Evolutionary conservation across 2,797 vertebrate species (phyloP).

Genomic region (Myiotriccus ornatus): DNA sequence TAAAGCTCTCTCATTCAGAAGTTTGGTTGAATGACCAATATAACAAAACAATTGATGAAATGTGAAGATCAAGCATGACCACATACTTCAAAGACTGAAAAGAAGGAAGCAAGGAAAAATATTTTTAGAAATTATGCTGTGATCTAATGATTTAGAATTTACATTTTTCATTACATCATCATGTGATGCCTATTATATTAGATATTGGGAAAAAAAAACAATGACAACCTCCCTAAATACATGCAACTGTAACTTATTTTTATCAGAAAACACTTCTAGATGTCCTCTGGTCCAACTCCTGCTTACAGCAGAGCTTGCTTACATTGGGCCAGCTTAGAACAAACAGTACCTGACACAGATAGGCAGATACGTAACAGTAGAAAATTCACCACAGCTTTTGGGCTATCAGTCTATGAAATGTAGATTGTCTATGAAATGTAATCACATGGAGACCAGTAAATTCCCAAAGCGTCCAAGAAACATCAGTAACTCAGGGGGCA

Average conservation of each 20-base stretch:
- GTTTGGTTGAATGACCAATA: background rate
- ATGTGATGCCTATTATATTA: slow-evolving; percentile 4
- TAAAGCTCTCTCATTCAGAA: background rate
- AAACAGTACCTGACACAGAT: background rate
- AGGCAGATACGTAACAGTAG: background rate
- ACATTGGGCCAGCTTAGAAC: background rate
- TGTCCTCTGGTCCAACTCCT: background rate
- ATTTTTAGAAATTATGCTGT: background rate
- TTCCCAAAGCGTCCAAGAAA: background rate
- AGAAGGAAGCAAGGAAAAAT: background rate
- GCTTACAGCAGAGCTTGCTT: background rate
- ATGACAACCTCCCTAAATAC: background rate
- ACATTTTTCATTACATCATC: slow-evolving; percentile 43
- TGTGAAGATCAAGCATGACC: background rate
- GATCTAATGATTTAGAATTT: slow-evolving; percentile 38
- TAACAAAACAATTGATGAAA: background rate
- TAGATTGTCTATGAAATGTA: background rate
- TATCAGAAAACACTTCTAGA: background rate
- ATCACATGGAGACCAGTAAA: background rate
- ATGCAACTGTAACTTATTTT: background rate
- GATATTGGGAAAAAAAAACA: background rate
- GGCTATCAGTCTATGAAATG: background rate
- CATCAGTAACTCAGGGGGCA: background rate
- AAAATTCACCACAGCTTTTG: slow-evolving; percentile 14
- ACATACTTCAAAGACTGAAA: background rate